Base-by-base conservation (phyloP, 2,888 invertebrate genomes). In the Eupithecia exiguata region DNA sequence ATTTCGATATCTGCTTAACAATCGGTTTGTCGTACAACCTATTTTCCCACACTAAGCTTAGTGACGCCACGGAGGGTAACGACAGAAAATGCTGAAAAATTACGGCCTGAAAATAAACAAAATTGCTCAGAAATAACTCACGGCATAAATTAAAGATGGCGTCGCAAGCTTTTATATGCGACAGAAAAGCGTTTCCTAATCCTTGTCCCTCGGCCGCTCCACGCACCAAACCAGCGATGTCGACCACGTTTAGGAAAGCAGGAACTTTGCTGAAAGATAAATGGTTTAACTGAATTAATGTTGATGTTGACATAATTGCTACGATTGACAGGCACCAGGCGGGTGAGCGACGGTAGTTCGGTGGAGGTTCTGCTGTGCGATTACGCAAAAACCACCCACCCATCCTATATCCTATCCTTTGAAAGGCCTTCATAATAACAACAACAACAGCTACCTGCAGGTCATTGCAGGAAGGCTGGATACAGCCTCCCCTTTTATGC, bases 171-270 rank as follows among this genome's bases (percentile, higher is more conserved):
- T 97, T 98, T 86, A 99, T 99, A 92, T 99, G 99, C 7, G 99
- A 99, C 66, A 99, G 96, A 92, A 99, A 99, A 77, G 99, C 99
- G 91, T 99, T 99, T 85, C 99, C 99, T 72, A 99, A 95, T 1
- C 99, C 99, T 91, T 99, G 98, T 0, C 99, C 99, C 89, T 99
- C 99, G 5, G 99, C 97, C 3, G 99, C 99, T 43, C 99, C 99
- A 87, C 99, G 98, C 53, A 99, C 99, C 79, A 99, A 94, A 14
- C 99, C 99, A 71, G 99, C 99, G 84, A 99, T 99, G 90, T 99
- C 99, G 43, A 99, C 98, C 46, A 99, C 97, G 90, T 99, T 99
- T 79, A 99, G 94, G 91, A 97, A 99, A 0, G 99, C 99, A 18
- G 99, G 99, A 49, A 99, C 99, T 95, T 99, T 99, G 91, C 99